Evolutionary conservation across 2,113 vertebrate species (phyloP), one percentile per base, ranked within the genome.

Genomic region (Callopanchax toddi): DNA sequence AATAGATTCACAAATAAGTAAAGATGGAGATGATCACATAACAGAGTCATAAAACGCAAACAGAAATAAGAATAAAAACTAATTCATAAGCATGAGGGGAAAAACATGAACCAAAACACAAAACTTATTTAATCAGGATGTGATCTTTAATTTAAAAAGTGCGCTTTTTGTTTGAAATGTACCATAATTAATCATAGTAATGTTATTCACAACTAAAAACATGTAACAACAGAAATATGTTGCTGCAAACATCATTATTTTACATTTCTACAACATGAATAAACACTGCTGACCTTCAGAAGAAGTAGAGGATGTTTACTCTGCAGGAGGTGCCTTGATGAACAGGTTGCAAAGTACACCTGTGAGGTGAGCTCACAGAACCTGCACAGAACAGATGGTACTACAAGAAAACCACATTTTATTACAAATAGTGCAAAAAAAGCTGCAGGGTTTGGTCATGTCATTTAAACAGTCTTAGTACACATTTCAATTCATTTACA

Each of bases 231-330:
- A 45, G 12, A 18, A 11, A 63, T 49, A 13, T 63, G 51, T 57
- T 62, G 17, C 65, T 63, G 58, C 17, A 57, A n/a, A 39, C 12
- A 42, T 51, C 40, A n/a, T 22, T 53, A 4, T 61, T 64, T 40
- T 56, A 51, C 55, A 63, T 60, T n/a, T 60, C 52, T 55, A 13
- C 69, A 29, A 61, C 42, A 46, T 7, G 36, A 48, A 51, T 57
- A 22, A 55, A 29, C 68, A 12, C 22, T 22, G 34, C 43, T 83
- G 57, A 76, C 69, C 69, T 89, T 78, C 72, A 80, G 49, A 50
- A 12, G 34, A 20, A 21, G n/a, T 11, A 26, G 20, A 67, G 51
- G 37, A 8, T 43, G 12, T 39, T 15, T 71, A 34, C 18, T 61
- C 45, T 36, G 17, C 20, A 62, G 23, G 74, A 46, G 51, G 42